phyloP scores from a whole-genome alignment of 2,113 vertebrate species.

The Pterocles gutturalis region DNA sequence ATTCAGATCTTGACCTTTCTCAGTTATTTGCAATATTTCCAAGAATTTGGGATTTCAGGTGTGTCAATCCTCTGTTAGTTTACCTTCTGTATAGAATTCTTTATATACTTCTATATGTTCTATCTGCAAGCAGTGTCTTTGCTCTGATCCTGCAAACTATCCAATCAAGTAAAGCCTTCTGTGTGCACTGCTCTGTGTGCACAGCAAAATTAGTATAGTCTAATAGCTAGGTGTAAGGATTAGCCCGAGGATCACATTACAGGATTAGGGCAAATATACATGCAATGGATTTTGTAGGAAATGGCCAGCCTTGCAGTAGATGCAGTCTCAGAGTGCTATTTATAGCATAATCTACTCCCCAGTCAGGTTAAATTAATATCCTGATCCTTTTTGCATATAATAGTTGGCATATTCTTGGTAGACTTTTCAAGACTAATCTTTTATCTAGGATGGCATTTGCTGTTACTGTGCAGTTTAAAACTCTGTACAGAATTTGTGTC shows the following conservation, averaged over 20 bases:
- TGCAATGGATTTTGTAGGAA: constrained; percentile 17
- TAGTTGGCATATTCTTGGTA: constrained; percentile 31
- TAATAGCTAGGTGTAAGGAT: constrained; percentile 4
- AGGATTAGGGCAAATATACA: constrained; percentile 15
- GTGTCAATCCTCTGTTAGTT: neutral
- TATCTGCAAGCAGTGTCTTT: neutral
- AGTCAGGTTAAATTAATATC: constrained; percentile 58
- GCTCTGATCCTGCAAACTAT: neutral
- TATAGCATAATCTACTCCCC: constrained; percentile 54
- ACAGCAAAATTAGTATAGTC: neutral
- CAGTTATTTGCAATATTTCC: neutral
- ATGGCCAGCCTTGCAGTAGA: constrained; percentile 11
- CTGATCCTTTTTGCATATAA: constrained; percentile 41
- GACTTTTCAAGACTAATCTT: constrained; percentile 2
- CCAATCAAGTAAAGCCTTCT: neutral
- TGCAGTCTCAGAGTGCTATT: constrained; percentile 39
- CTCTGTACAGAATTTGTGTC: neutral
- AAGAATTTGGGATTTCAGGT: neutral
- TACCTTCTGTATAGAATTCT: neutral
- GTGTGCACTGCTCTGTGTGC: neutral
- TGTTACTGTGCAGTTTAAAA: constrained; percentile 30
- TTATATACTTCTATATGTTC: neutral
- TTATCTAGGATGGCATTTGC: constrained; percentile 42
- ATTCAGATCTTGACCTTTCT: neutral
- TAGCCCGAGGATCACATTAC: constrained; percentile 1